A percentile compares a stretch with the other conserved stretches of the same genome.
Evolutionary conservation across 2,888 invertebrate species (phyloP).

Genomic region (Leptinotarsa haldemani): DNA sequence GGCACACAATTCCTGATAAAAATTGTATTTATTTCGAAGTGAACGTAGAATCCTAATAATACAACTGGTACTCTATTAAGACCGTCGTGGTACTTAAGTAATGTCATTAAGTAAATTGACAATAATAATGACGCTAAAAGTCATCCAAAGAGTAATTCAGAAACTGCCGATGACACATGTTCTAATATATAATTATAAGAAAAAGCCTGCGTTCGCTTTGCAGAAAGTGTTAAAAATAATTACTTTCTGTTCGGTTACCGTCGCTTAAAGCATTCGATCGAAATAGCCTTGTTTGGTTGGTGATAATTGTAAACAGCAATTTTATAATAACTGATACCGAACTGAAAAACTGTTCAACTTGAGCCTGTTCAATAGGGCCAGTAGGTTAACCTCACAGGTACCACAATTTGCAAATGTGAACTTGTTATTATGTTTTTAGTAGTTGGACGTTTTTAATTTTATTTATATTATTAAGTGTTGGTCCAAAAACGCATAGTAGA

Average conservation of each 20-base stretch:
- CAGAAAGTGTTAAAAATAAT: slow-evolving; percentile 35
- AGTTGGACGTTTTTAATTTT: slow-evolving; percentile 38
- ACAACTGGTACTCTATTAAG: slow-evolving; percentile 44
- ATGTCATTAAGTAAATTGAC: slow-evolving; percentile 49
- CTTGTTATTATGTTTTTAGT: slow-evolving; percentile 38
- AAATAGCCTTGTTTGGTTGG: neutral
- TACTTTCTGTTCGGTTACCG: slow-evolving; percentile 50
- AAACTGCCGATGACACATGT: slow-evolving; percentile 46
- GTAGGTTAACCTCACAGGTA: slow-evolving; percentile 29
- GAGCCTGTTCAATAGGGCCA: slow-evolving; percentile 4
- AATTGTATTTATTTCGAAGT: slow-evolving; percentile 34
- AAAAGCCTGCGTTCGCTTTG: slow-evolving; percentile 41
- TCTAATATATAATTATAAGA: slow-evolving; percentile 44
- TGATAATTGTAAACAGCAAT: slow-evolving; percentile 26
- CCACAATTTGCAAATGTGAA: slow-evolving; percentile 39
- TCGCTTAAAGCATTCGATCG: slow-evolving; percentile 36
- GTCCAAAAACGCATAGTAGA: slow-evolving; percentile 57
- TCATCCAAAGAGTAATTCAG: slow-evolving; percentile 43
- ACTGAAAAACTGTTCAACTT: neutral
- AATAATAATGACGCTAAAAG: slow-evolving; percentile 47
- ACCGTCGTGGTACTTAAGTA: slow-evolving; percentile 44
- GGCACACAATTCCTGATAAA: neutral
- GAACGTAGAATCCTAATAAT: slow-evolving; percentile 39
- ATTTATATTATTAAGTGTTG: slow-evolving; percentile 39
- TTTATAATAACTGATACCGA: neutral